phyloP scores from a whole-genome alignment of 2,113 vertebrate genomes.

The Chaenocephalus aceratus region DNA sequence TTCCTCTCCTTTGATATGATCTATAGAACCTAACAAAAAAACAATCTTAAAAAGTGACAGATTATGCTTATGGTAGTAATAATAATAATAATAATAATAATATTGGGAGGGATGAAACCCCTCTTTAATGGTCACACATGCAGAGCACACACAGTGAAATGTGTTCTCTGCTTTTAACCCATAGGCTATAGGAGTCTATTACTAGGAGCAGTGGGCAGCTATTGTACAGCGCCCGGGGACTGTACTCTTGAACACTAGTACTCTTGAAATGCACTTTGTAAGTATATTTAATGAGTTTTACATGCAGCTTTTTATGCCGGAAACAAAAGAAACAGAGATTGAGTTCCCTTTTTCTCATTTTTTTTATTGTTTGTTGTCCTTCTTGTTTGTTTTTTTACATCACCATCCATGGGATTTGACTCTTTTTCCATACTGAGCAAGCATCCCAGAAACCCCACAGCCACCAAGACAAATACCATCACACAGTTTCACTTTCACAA shows the following conservation, averaged over 20 bases:
- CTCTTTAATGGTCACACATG: too few relatives aligned
- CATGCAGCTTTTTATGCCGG: neutral
- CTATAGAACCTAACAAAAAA: neutral
- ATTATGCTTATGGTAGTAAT: neutral
- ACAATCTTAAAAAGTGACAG: neutral
- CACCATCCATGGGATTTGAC: slow-evolving; percentile 74
- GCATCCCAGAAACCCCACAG: slow-evolving; percentile 78
- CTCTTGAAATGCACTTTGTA: neutral
- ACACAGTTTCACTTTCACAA: slow-evolving; percentile 81
- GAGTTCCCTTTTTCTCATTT: slow-evolving; percentile 19
- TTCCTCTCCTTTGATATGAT: neutral
- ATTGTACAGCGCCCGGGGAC: too few relatives aligned
- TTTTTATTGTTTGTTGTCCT: slow-evolving; percentile 71
- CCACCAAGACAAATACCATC: slow-evolving; percentile 80
- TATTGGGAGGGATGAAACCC: too few relatives aligned
- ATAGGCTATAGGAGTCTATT: too few relatives aligned
- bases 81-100: too few relatives aligned
- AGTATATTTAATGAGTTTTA: neutral
- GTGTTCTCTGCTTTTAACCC: too few relatives aligned
- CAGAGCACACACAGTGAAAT: too few relatives aligned
- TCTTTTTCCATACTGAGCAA: slow-evolving; percentile 78
- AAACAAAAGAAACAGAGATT: slow-evolving; percentile 19
- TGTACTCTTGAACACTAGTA: too few relatives aligned
- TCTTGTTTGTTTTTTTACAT: slow-evolving; percentile 69
- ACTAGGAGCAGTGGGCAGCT: too few relatives aligned